These are phyloP conservation scores for Rhopalosiphum nymphaeae DNA, from an alignment of 2,888 invertebrate species.

Conservation along the genomic window DNA sequence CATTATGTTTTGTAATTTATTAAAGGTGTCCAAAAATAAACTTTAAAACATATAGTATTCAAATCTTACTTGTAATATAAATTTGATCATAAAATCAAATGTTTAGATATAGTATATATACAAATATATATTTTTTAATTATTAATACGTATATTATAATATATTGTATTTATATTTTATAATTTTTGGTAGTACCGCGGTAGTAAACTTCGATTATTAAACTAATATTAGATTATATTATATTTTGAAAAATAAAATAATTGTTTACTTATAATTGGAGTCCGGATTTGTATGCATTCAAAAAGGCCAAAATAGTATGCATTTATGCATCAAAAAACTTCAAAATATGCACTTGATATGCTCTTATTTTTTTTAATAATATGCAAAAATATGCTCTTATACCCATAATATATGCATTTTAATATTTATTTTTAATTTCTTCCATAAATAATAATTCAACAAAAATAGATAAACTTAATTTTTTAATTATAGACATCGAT, in stretches of 20 bases:
- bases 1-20: background rate
- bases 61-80: background rate
- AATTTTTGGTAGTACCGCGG: background rate
- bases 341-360: too few relatives aligned
- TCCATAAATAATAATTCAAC: too few relatives aligned
- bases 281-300: too few relatives aligned
- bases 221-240: background rate
- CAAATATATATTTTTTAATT: background rate
- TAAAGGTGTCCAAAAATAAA: constrained; percentile 16
- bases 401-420: too few relatives aligned
- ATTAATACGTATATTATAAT: background rate
- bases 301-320: too few relatives aligned
- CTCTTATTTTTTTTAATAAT: too few relatives aligned
- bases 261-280: background rate
- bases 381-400: too few relatives aligned
- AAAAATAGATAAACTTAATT: too few relatives aligned
- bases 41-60: background rate
- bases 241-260: background rate
- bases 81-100: background rate
- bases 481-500: too few relatives aligned
- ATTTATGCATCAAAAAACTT: too few relatives aligned
- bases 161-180: background rate
- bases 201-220: background rate
- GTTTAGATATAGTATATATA: background rate
- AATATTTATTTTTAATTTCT: too few relatives aligned